phyloP scores from a whole-genome alignment of 2,797 vertebrate genomes.

The Epinephelus awoara region DNA sequence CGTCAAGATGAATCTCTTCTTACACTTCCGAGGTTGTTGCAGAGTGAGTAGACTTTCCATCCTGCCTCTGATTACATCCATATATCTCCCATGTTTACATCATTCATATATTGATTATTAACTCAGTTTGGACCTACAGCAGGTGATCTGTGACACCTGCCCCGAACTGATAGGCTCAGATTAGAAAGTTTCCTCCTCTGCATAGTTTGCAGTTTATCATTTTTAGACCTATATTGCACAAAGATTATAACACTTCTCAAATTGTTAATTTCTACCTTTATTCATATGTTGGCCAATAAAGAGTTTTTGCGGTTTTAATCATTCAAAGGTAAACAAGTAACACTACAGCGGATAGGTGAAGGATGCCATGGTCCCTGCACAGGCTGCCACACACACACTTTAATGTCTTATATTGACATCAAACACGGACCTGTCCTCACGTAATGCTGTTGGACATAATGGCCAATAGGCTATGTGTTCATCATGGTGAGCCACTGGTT shows the following conservation, averaged over 20 bases:
- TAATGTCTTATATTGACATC: not conserved
- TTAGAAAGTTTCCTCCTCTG: not conserved
- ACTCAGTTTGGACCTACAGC: not conserved
- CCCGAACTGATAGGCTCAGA: not conserved
- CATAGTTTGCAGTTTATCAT: not conserved
- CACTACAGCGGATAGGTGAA: not conserved
- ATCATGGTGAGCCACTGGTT: constrained; percentile 24
- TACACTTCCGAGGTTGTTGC: constrained; percentile 59
- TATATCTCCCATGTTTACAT: not conserved
- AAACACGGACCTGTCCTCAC: not conserved
- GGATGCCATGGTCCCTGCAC: too few species aligned
- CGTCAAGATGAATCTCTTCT: constrained; percentile 56
- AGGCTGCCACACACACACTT: not conserved
- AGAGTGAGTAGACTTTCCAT: constrained; percentile 66
- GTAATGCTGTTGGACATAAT: not conserved
- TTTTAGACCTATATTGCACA: not conserved
- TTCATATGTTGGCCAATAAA: not conserved
- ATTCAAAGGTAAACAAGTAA: not conserved
- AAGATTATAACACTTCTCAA: too few species aligned
- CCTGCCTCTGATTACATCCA: not conserved
- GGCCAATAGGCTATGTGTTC: constrained; percentile 1
- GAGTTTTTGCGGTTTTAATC: not conserved
- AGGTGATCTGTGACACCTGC: not conserved
- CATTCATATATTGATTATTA: not conserved
- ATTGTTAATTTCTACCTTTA: not conserved